Evolutionary conservation across 2,797 vertebrate genomes (phyloP).

Genomic region (Notamacropus eugenii): DNA sequence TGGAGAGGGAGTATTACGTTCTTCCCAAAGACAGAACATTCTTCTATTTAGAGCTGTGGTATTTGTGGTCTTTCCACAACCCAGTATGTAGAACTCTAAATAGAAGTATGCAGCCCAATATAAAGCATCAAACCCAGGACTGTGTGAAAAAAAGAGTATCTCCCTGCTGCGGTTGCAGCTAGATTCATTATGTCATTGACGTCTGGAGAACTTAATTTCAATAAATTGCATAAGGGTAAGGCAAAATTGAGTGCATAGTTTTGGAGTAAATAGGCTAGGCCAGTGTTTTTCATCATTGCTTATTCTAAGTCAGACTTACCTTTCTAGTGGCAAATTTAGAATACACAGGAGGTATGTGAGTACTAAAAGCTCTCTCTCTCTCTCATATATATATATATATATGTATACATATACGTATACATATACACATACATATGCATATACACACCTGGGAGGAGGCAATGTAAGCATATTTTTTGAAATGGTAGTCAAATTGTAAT

Average conservation of each 20-base stretch:
- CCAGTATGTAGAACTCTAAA: not conserved
- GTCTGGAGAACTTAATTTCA: not conserved
- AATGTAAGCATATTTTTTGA: not conserved
- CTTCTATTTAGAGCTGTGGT: not conserved
- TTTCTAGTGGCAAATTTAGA: not conserved
- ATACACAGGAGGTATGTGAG: not conserved
- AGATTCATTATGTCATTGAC: not conserved
- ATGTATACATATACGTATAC: no score
- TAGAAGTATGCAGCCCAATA: not conserved
- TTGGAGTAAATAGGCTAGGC: not conserved
- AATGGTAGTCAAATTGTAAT: not conserved
- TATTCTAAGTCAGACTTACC: not conserved
- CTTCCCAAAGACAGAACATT: not conserved
- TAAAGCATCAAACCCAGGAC: not conserved
- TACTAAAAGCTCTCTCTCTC: not conserved
- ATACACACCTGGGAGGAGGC: not conserved
- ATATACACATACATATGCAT: not conserved
- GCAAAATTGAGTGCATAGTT: not conserved
- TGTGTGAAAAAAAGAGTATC: not conserved
- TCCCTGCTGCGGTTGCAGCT: not conserved
- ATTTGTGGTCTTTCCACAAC: not conserved
- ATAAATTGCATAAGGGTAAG: not conserved
- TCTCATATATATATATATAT: not conserved
- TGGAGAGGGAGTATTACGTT: not conserved
- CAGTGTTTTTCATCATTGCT: not conserved